Evolutionary conservation across 2,888 invertebrate species (phyloP).

Genomic region (Nemoura dubitans): DNA sequence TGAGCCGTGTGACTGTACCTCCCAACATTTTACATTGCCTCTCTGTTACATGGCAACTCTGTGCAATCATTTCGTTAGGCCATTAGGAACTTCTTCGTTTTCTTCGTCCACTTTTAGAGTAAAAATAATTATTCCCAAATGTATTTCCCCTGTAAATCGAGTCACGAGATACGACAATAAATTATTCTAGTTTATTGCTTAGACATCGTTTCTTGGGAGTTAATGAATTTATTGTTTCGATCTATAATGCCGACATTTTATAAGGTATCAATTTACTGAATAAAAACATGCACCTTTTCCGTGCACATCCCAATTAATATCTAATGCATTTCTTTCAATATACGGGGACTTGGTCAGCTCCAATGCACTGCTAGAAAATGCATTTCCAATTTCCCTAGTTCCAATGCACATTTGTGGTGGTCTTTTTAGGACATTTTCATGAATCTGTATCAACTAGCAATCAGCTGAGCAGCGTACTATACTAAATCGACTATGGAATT

Average conservation of each 20-base stretch:
- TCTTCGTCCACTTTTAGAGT: background rate
- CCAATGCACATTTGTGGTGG: too few relatives aligned
- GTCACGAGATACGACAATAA: slow-evolving; percentile 2
- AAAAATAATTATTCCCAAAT: slow-evolving; percentile 7
- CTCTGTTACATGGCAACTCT: background rate
- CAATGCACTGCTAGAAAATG: too few relatives aligned
- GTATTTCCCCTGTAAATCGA: background rate
- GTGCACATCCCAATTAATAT: too few relatives aligned
- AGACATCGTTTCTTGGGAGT: background rate
- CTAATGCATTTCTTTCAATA: background rate
- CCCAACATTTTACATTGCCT: background rate
- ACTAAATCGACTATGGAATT: too few relatives aligned
- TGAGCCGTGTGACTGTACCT: background rate
- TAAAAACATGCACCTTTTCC: background rate
- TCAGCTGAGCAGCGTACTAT: too few relatives aligned
- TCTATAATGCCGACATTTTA: background rate
- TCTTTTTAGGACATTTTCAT: too few relatives aligned
- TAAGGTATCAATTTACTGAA: background rate
- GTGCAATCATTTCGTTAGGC: background rate
- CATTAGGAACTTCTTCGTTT: background rate
- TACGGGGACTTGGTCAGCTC: too few relatives aligned
- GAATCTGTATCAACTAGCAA: too few relatives aligned
- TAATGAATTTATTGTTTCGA: background rate
- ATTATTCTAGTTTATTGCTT: background rate
- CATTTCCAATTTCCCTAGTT: too few relatives aligned